Evolutionary conservation across 2,113 vertebrate genomes (phyloP).

Genomic region (Crocuta crocuta): DNA sequence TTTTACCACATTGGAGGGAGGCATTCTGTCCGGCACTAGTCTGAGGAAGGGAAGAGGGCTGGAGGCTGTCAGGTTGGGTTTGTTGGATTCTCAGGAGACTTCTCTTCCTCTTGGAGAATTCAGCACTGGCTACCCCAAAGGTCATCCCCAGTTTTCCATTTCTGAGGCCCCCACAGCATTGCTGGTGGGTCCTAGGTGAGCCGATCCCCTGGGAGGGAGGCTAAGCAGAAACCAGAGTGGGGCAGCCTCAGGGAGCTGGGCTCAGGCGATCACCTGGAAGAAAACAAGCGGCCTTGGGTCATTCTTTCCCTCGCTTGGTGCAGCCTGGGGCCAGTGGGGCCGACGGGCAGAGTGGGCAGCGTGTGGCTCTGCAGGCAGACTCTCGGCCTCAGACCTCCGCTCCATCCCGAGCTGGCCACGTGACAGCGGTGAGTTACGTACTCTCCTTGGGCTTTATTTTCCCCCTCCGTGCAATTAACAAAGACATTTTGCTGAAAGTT

Average conservation of each 20-base stretch:
- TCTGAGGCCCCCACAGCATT: background rate
- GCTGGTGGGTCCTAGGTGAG: background rate
- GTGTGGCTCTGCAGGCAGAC: background rate
- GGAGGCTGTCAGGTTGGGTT: background rate
- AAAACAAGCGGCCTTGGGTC: background rate
- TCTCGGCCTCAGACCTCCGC: background rate
- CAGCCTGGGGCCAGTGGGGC: background rate
- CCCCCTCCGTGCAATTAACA: background rate
- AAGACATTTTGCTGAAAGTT: background rate
- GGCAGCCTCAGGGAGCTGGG: background rate
- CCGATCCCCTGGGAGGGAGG: background rate
- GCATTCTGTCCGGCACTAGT: background rate
- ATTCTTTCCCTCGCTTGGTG: rapidly evolving
- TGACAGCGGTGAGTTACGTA: rapidly evolving
- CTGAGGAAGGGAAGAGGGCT: background rate
- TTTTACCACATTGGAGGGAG: background rate
- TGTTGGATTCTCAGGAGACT: background rate
- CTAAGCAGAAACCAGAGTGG: background rate
- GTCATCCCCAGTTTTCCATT: background rate
- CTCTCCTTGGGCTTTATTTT: background rate
- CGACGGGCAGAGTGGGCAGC: background rate
- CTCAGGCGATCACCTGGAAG: background rate
- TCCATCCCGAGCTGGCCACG: rapidly evolving
- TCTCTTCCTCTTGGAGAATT: background rate
- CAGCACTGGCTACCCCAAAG: rapidly evolving